A percentile compares a stretch with the other conserved stretches of the same genome.
phyloP scores from a whole-genome alignment of 2,113 vertebrate genomes.

The Coryphaenoides rupestris region DNA sequence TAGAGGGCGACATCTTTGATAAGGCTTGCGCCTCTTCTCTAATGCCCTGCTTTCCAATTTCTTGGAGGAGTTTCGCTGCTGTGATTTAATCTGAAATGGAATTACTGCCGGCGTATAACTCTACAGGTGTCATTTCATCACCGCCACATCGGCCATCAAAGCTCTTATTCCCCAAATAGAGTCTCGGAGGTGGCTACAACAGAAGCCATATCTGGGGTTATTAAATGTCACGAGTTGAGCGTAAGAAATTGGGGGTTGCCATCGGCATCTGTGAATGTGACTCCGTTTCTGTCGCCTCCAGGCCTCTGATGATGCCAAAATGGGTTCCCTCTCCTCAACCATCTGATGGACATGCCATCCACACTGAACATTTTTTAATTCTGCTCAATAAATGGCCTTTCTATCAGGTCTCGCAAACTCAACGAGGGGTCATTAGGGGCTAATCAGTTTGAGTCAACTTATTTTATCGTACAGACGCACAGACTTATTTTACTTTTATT shows the following conservation, averaged over 20 bases:
- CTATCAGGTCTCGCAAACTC: too few relatives aligned
- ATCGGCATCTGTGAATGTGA: too few relatives aligned
- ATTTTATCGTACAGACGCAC: too few relatives aligned
- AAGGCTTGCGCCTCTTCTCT: slow-evolving; percentile 38
- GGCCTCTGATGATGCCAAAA: too few relatives aligned
- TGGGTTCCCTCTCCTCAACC: too few relatives aligned
- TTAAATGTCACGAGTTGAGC: slow-evolving; percentile 33
- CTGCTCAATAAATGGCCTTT: too few relatives aligned
- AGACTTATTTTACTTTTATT: too few relatives aligned
- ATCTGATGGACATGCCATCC: too few relatives aligned
- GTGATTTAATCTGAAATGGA: slow-evolving; percentile 19
- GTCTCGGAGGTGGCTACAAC: slow-evolving; percentile 8
- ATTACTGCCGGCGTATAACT: slow-evolving; percentile 1
- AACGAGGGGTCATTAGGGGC: too few relatives aligned
- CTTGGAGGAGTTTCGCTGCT: slow-evolving; percentile 27
- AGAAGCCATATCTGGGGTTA: slow-evolving; percentile 20
- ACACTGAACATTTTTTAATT: too few relatives aligned
- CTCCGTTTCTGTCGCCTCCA: too few relatives aligned
- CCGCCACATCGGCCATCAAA: slow-evolving; percentile 9
- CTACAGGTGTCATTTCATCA: slow-evolving; percentile 18
- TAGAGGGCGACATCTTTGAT: slow-evolving; percentile 44
- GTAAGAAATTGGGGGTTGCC: neutral
- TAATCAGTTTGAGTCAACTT: too few relatives aligned
- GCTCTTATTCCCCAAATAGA: slow-evolving; percentile 10
- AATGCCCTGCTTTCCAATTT: slow-evolving; percentile 21